Evolutionary conservation across 2,888 invertebrate genomes (phyloP), one percentile per base, ranked within the genome.

Genomic region (Sesamia inferens): DNA sequence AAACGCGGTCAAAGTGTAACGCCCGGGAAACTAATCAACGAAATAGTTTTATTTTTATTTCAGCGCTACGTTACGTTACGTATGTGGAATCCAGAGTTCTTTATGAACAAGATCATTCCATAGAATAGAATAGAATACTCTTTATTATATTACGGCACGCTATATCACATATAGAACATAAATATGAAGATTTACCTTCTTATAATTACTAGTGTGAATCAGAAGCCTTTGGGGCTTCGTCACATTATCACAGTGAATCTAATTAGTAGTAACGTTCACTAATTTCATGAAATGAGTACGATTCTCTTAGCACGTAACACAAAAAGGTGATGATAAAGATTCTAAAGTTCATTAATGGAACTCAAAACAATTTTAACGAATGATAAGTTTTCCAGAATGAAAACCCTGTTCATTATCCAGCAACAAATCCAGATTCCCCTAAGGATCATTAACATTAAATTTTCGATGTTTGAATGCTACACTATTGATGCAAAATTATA

Each of bases 1-100:
- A 78, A 87, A 82, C 76, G 59, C 72, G 82, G 82, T 78, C 88
- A 84, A 74, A 79, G 87, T 65, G 66, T 79, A 67, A 74, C 73
- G 84, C 59, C 74, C 86, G 82, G 86, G 76, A 76, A 85, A 75
- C 71, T 74, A 86, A 84, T 84, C 85, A 86, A 68, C 76, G 66
- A 48, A 67, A 79, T 69, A 74, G 68, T 81, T 84, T 76, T 76
- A 59, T 79, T 74, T 51, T 68, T 79, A 74, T 85, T 82, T 54
- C 39, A 74, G 68, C 39, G 16, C 55, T 39, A 63, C 51, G 51
- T 59, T 70, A 59, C 54, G 47, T 51, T 62, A 19, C 51, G 39
- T 59, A 16, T 48, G 58, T 59, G 47, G 24, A 58, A 71, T 63
- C 39, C 62, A 8, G 44, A 55, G 22, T 55, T 59, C 48, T 79